Percentiles rank a stretch among this genome's conserved stretches.
Evolutionary conservation across 2,113 vertebrate genomes (phyloP).

Genomic region (Pelecanus crispus): DNA sequence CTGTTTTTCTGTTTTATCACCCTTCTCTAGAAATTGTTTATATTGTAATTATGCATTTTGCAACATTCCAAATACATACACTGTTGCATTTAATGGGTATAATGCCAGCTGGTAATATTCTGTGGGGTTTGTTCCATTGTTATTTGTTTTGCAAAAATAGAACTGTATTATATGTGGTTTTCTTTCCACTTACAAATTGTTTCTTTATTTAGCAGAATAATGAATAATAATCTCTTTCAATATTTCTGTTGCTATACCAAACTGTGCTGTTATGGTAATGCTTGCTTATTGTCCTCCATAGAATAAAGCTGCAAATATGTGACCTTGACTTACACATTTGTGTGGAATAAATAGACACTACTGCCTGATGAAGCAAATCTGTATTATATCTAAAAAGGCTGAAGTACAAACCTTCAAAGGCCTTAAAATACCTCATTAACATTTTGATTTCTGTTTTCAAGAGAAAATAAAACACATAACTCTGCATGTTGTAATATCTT

Average conservation of each 20-base stretch:
- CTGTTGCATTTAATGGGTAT: not conserved
- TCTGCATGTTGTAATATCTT: not conserved
- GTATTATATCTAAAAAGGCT: not conserved
- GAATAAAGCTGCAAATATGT: slow-evolving; percentile 5
- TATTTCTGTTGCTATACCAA: not conserved
- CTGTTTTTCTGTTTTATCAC: not conserved
- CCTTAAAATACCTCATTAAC: not conserved
- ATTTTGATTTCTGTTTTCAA: not conserved
- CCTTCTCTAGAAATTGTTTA: slow-evolving; percentile 1
- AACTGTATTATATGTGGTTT: not conserved
- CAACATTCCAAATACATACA: not conserved
- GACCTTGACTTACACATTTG: not conserved
- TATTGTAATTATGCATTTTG: not conserved
- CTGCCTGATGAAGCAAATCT: not conserved
- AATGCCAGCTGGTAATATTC: not conserved
- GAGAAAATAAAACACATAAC: not conserved
- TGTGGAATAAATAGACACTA: not conserved
- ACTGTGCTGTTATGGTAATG: not conserved
- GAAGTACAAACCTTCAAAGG: not conserved
- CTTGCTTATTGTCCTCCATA: not conserved
- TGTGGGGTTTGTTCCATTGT: not conserved
- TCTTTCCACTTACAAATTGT: not conserved
- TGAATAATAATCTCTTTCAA: not conserved
- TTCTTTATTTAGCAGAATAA: slow-evolving; percentile 6
- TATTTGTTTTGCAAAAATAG: not conserved